Evolutionary conservation across 2,888 invertebrate genomes (phyloP).

Genomic region (Atrina japonica): DNA sequence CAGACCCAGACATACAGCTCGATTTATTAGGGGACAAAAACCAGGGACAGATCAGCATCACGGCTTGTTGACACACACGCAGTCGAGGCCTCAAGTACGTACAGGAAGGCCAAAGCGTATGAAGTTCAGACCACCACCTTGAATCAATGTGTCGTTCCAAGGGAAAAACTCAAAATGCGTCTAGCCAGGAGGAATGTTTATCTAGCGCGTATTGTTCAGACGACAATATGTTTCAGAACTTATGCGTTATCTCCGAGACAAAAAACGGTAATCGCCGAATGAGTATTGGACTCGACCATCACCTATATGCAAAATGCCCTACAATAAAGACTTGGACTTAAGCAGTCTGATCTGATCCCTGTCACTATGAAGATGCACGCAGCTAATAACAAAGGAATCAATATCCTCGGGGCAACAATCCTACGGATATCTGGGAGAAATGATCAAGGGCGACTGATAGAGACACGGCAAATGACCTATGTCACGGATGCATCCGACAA

Average conservation of each 20-base stretch:
- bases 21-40: conserved; percentile 51
- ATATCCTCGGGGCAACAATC: conserved; percentile 60
- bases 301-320: conserved; percentile 26
- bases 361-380: conserved; percentile 64
- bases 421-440: conserved; percentile 50
- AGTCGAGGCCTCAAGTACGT: conserved; percentile 32
- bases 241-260: too few species aligned
- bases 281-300: conserved; percentile 54
- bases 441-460: conserved; percentile 23
- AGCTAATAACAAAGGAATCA: conserved; percentile 57
- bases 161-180: too few species aligned
- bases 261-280: too few species aligned
- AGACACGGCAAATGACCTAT: conserved; percentile 63
- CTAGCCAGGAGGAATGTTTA: too few species aligned
- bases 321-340: conserved; percentile 51
- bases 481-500: conserved; percentile 59
- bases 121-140: too few species aligned
- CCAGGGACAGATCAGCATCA: conserved; percentile 53
- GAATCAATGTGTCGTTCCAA: conserved; percentile 35
- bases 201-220: too few species aligned
- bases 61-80: conserved; percentile 36
- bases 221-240: too few species aligned
- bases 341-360: conserved; percentile 56
- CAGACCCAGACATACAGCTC: conserved; percentile 52
- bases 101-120: conserved; percentile 21